These are phyloP conservation scores for Hyphantria cunea DNA, from an alignment of 1,140 invertebrate genomes.

Conservation along the genomic window DNA sequence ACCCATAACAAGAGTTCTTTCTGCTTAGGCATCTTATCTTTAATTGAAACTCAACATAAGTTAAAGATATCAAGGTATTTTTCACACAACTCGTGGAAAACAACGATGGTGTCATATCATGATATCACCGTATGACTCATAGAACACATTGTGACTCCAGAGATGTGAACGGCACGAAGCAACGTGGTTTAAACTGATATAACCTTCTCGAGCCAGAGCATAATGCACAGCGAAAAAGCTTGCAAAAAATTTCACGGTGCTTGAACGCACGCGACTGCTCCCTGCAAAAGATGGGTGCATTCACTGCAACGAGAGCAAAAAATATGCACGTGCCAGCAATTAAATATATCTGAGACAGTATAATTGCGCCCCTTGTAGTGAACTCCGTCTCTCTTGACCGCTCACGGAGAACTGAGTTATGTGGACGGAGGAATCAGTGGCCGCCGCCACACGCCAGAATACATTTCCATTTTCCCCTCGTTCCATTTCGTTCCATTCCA, in stretches of 20 bases:
- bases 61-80: conserved; percentile 19
- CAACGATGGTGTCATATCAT: conserved; percentile 49
- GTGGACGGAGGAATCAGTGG: conserved; percentile 49
- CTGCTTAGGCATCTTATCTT: conserved; percentile 24
- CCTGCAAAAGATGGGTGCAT: conserved; percentile 43
- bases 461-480: conserved; percentile 45
- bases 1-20: conserved; percentile 25
- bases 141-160: conserved; percentile 48
- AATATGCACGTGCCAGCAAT: conserved; percentile 73
- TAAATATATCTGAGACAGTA: conserved; percentile 54
- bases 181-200: conserved; percentile 49
- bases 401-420: conserved; percentile 59
- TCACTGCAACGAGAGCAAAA: conserved; percentile 51
- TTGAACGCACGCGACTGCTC: conserved; percentile 43
- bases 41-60: conserved; percentile 18
- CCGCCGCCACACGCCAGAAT: conserved; percentile 57
- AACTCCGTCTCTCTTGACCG: conserved; percentile 59
- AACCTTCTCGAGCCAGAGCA: conserved; percentile 48
- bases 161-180: conserved; percentile 34
- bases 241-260: conserved; percentile 45
- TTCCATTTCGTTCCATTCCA: conserved; percentile 65
- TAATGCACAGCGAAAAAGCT: conserved; percentile 44
- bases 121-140: conserved; percentile 66
- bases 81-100: conserved; percentile 39
- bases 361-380: conserved; percentile 48